phyloP scores from a whole-genome alignment of 2,888 invertebrate genomes.

The Ochropacha duplaris region DNA sequence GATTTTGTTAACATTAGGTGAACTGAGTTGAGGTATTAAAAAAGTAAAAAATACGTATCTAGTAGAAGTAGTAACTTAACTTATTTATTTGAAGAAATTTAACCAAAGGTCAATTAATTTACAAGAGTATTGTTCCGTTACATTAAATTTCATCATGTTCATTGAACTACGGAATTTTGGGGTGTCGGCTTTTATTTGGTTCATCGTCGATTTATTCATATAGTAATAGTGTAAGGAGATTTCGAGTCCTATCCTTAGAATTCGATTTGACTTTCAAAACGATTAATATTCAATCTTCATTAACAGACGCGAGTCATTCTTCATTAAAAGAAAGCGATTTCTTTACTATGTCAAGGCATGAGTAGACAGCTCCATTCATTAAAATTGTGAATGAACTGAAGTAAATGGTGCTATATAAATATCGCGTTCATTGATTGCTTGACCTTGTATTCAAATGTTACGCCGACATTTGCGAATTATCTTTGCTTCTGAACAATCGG shows the following conservation, averaged over 20 bases:
- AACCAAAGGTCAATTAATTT: no score
- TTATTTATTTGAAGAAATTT: no score
- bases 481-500: background rate
- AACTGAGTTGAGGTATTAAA: no score
- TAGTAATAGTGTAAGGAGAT: no score
- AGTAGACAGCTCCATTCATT: conserved; percentile 32
- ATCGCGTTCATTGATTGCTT: conserved; percentile 20
- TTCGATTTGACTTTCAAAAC: background rate
- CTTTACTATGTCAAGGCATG: conserved; percentile 27
- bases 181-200: background rate
- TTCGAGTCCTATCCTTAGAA: background rate
- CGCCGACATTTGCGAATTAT: background rate
- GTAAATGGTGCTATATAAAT: conserved; percentile 25
- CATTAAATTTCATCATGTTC: no score
- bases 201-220: background rate
- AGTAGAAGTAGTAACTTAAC: no score
- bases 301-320: background rate
- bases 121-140: no score
- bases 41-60: no score
- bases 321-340: no score
- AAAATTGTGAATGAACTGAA: conserved; percentile 31
- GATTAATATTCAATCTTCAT: conserved; percentile 7
- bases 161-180: no score
- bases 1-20: no score
- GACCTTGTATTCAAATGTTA: conserved; percentile 24